Evolutionary conservation across 2,888 invertebrate species (phyloP).

Genomic region (Sinelater perroti): DNA sequence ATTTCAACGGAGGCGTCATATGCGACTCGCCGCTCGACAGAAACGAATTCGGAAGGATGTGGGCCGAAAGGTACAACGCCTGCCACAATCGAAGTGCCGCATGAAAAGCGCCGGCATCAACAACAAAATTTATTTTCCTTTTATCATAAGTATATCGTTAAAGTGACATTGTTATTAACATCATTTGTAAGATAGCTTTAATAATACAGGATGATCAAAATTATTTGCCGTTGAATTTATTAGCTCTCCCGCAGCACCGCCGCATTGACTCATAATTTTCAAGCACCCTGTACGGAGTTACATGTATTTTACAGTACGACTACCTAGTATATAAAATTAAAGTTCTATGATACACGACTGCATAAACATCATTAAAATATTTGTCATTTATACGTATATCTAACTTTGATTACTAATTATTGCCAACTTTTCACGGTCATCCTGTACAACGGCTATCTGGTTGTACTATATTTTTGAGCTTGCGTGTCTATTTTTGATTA

Average conservation of each 20-base stretch:
- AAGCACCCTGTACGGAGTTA: slow-evolving; percentile 33
- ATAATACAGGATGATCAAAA: slow-evolving; percentile 33
- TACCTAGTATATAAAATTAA: slow-evolving; percentile 51
- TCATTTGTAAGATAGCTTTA: slow-evolving; percentile 18
- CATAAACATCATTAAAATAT: slow-evolving; percentile 47
- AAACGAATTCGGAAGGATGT: not conserved
- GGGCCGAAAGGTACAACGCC: not conserved
- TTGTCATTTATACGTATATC: no score
- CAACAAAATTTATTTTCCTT: slow-evolving; percentile 22
- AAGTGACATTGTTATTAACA: no score
- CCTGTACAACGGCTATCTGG: slow-evolving; percentile 42
- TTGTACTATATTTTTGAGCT: slow-evolving; percentile 21
- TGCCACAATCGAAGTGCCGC: not conserved
- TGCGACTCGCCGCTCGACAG: slow-evolving; percentile 67
- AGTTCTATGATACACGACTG: slow-evolving; percentile 47
- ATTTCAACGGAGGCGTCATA: slow-evolving; percentile 72
- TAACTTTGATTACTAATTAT: slow-evolving; percentile 49
- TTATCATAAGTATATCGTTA: no score
- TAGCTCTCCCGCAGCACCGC: not conserved
- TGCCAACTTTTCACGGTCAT: slow-evolving; percentile 49
- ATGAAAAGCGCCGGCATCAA: slow-evolving; percentile 8
- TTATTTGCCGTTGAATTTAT: slow-evolving; percentile 20
- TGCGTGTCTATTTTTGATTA: slow-evolving; percentile 27
- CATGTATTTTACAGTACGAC: slow-evolving; percentile 40
- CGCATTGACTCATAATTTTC: slow-evolving; percentile 35